Evolutionary conservation across 2,797 vertebrate species (phyloP).

Genomic region (Xiphophorus birchmanni): DNA sequence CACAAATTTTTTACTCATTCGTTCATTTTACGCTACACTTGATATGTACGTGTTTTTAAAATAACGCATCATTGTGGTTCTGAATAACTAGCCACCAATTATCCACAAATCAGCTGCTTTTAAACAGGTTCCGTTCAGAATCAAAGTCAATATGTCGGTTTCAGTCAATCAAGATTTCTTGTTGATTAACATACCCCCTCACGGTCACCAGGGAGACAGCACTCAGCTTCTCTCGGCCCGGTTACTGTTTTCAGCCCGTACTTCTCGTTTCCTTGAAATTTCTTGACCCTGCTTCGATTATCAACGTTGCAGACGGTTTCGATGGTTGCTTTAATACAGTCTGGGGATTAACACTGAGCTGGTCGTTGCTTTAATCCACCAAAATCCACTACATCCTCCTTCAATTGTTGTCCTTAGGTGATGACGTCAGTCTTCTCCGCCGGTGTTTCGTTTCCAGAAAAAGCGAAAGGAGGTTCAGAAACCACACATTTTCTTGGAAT

Average conservation of each 20-base stretch:
- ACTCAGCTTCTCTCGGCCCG: background rate
- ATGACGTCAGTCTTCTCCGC: slow-evolving; percentile 37
- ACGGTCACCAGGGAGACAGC: slow-evolving; percentile 70
- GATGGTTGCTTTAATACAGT: background rate
- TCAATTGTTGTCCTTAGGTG: background rate
- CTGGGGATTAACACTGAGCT: background rate
- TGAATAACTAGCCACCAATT: background rate
- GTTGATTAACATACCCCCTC: slow-evolving; percentile 21
- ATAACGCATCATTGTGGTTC: background rate
- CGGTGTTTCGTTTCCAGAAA: background rate
- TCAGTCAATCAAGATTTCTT: background rate
- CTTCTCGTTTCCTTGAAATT: background rate
- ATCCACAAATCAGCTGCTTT: background rate
- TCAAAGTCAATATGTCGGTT: background rate
- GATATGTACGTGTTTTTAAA: background rate
- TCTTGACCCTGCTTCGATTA: background rate
- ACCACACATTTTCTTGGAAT: no score
- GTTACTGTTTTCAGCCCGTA: background rate
- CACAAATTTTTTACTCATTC: no score
- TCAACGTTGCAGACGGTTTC: background rate
- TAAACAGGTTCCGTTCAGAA: background rate
- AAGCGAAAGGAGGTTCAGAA: no score
- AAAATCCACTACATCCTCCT: slow-evolving; percentile 47
- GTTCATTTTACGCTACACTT: no score
- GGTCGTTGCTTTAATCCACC: slow-evolving; percentile 54